Evolutionary conservation across 2,888 invertebrate species (phyloP).

Genomic region (Lysandra coridon): DNA sequence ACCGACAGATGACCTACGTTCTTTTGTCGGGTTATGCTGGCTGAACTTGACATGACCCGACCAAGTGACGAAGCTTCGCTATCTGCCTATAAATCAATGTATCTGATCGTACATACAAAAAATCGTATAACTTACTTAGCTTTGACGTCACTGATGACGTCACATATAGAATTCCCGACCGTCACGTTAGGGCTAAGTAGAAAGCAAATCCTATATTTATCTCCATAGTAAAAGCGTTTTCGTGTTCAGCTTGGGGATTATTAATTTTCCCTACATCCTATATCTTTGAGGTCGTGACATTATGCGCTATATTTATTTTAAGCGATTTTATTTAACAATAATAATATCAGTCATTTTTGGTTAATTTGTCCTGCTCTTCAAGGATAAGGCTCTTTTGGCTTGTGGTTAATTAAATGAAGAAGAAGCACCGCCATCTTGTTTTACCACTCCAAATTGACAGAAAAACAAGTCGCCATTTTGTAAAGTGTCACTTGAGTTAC

Average conservation of each 20-base stretch:
- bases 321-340: neutral
- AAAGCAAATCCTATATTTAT: constrained; percentile 12
- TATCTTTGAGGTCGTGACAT: neutral
- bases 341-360: too few species aligned
- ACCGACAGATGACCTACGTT: too few species aligned
- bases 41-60: too few species aligned
- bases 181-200: constrained; percentile 18
- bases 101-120: neutral
- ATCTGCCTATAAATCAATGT: neutral
- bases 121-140: neutral
- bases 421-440: too few species aligned
- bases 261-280: neutral
- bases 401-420: too few species aligned
- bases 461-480: too few species aligned
- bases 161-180: constrained; percentile 1
- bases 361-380: too few species aligned
- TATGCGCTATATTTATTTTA: neutral
- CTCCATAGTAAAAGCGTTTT: constrained; percentile 14
- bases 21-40: too few species aligned
- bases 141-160: neutral
- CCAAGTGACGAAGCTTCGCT: too few species aligned
- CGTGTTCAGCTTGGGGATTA: constrained; percentile 16
- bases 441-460: too few species aligned
- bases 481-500: too few species aligned
- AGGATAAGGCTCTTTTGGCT: too few species aligned